These are phyloP conservation scores for Enteromius fasciolatus DNA, from an alignment of 2,797 vertebrate species.

Conservation along the genomic window DNA sequence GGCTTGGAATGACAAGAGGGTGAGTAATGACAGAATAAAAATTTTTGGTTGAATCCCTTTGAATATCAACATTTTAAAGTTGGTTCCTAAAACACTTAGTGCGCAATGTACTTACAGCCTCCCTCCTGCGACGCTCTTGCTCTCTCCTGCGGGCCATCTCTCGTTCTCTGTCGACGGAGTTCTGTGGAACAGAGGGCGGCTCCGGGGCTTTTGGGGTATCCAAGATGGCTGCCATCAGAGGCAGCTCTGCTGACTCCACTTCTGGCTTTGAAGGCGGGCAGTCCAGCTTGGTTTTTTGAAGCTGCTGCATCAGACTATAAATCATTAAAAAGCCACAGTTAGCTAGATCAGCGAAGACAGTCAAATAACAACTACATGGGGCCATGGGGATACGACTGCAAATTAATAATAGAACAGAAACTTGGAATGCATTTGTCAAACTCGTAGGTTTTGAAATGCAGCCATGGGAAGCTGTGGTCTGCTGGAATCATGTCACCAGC, in stretches of 20 bases:
- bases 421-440: background rate
- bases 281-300: constrained; percentile 47
- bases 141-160: constrained; percentile 85
- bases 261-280: constrained; percentile 56
- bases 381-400: background rate
- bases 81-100: background rate
- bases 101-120: constrained; percentile 81
- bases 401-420: constrained; percentile 24
- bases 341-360: constrained; percentile 19
- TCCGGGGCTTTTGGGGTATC: constrained; percentile 59
- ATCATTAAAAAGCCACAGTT: constrained; percentile 47
- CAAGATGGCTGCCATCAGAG: constrained; percentile 58
- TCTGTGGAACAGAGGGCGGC: constrained; percentile 57
- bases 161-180: constrained; percentile 69
- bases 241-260: constrained; percentile 59
- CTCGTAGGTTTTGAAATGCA: background rate
- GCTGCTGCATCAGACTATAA: constrained; percentile 43
- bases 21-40: background rate
- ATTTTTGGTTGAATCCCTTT: background rate
- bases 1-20: background rate
- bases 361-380: background rate
- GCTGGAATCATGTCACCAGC: constrained; percentile 4
- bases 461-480: constrained; percentile 13
- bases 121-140: constrained; percentile 87
- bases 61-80: background rate